Evolutionary conservation across 2,888 invertebrate species (phyloP).

Genomic region (Cheilosia soror): DNA sequence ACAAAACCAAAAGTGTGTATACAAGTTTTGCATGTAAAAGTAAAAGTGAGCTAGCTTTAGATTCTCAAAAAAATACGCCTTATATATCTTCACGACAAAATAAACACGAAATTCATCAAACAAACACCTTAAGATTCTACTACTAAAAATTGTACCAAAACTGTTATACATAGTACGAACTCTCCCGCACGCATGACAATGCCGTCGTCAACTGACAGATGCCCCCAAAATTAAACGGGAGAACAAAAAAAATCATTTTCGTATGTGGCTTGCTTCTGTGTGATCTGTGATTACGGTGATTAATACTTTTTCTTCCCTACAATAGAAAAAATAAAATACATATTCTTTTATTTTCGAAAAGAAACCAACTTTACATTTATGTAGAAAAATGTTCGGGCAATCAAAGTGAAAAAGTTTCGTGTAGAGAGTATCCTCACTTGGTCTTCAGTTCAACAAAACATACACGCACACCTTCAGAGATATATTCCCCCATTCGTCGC

Average conservation of each 20-base stretch:
- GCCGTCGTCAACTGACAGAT: conserved; percentile 64
- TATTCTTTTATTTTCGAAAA: conserved; percentile 7
- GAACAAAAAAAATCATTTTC: conserved; percentile 65
- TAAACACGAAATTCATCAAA: background rate
- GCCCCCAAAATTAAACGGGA: conserved; percentile 56
- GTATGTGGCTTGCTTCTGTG: conserved; percentile 71
- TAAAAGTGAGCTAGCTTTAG: no score
- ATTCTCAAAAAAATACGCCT: no score
- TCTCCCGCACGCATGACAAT: conserved; percentile 66
- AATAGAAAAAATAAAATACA: conserved; percentile 13
- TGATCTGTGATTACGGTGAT: conserved; percentile 71
- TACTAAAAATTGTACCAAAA: conserved; percentile 41
- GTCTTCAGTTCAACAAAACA: conserved; percentile 20
- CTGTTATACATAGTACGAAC: conserved; percentile 28
- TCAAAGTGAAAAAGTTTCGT: conserved; percentile 43
- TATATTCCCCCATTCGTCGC: conserved; percentile 41
- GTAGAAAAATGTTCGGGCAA: conserved; percentile 34
- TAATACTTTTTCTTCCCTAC: conserved; percentile 47
- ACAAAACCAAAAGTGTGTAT: no score
- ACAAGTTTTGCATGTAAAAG: no score
- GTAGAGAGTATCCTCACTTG: conserved; percentile 6
- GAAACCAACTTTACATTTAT: background rate
- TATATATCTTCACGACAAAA: no score
- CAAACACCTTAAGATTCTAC: conserved; percentile 50
- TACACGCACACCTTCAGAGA: conserved; percentile 36